Evolutionary conservation across 1,140 invertebrate species (phyloP).

Genomic region (Holcopasites calliopsidis): DNA sequence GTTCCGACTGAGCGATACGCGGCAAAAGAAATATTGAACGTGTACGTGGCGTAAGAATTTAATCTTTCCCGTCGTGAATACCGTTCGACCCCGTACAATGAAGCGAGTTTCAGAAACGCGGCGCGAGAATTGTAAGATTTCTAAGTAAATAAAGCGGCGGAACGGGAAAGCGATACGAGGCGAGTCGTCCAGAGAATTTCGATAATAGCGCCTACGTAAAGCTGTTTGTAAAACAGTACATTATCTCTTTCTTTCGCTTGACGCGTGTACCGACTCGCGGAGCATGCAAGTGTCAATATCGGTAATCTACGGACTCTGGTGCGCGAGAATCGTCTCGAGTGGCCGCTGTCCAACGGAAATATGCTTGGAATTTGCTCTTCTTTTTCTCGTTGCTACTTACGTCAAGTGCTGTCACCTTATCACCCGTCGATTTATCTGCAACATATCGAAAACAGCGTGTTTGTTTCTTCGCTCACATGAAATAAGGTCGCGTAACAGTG

Average conservation of each 20-base stretch:
- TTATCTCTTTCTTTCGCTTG: constrained; percentile 5
- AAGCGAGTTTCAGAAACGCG: not conserved
- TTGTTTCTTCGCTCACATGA: constrained; percentile 43
- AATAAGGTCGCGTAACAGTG: constrained; percentile 40
- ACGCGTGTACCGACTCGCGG: not conserved
- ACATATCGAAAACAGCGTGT: constrained; percentile 54
- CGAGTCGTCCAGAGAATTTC: constrained; percentile 4
- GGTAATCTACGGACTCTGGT: not conserved
- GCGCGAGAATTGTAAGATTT: no score
- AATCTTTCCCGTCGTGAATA: no score
- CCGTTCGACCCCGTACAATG: not conserved
- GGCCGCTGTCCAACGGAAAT: not conserved
- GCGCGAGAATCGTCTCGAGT: no score
- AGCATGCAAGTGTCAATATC: constrained; percentile 11
- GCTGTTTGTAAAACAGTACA: not conserved
- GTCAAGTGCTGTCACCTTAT: constrained; percentile 72
- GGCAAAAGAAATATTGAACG: not conserved
- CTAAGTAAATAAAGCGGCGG: not conserved
- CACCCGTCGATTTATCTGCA: constrained; percentile 76
- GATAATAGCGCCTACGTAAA: constrained; percentile 24
- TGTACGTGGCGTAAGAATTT: not conserved
- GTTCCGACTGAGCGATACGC: not conserved
- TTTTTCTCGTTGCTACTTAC: constrained; percentile 66
- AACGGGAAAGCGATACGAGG: constrained; percentile 1
- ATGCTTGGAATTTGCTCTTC: not conserved